phyloP scores from a whole-genome alignment of 1,140 invertebrate genomes.

The Plodia interpunctella region DNA sequence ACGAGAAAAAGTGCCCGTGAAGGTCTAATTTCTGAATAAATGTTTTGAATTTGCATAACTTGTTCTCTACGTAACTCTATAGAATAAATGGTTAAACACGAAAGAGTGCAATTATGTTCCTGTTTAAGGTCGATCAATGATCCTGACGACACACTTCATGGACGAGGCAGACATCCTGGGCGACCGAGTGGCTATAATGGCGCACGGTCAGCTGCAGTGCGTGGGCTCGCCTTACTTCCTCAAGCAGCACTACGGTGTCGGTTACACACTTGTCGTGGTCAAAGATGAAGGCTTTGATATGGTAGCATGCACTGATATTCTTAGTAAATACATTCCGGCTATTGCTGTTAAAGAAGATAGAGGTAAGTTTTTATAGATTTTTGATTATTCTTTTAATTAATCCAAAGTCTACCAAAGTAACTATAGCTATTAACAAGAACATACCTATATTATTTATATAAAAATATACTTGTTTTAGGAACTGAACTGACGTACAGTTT shows the following conservation, averaged over 20 bases:
- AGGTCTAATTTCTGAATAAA: no score
- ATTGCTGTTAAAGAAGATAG: conserved; percentile 47
- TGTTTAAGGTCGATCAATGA: conserved; percentile 82
- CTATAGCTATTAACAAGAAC: no score
- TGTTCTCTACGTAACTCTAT: no score
- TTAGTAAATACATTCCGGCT: conserved; percentile 50
- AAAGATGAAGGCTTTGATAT: conserved; percentile 45
- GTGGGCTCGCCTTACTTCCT: conserved; percentile 77
- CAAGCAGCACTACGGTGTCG: conserved; percentile 85
- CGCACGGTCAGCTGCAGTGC: conserved; percentile 87
- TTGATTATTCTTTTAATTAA: no score
- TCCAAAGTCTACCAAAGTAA: no score
- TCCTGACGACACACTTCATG: conserved; percentile 98
- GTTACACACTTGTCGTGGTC: conserved; percentile 83
- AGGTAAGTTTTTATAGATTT: conserved; percentile 46
- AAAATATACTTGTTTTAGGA: conserved; percentile 48
- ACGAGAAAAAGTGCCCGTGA: no score
- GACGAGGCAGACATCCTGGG: conserved; percentile 97
- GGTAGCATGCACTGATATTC: conserved; percentile 39
- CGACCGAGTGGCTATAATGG: conserved; percentile 94
- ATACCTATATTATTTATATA: no score
- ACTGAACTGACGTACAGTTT: conserved; percentile 77
- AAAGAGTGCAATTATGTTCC: no score
- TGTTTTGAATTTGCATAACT: no score
- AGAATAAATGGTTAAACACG: no score